Conservation (phyloP, 2,888 invertebrate species). For the Leptinotarsa rubiginosa region DNA sequence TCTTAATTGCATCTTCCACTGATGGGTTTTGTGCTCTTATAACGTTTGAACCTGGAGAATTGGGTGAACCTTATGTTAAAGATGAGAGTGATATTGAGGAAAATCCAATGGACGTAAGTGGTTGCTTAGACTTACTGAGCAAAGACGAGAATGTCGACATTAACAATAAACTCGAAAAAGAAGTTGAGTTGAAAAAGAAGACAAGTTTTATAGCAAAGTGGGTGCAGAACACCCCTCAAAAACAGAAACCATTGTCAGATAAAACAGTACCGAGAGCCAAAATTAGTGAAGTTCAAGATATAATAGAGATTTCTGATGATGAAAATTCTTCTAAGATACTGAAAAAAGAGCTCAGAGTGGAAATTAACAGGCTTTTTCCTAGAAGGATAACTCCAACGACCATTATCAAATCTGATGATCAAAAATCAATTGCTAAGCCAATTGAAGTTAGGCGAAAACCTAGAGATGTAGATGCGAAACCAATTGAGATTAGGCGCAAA, state of each 20-base stretch:
- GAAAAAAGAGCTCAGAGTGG: slow-evolving; percentile 31
- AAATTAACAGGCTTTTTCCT: slow-evolving; percentile 38
- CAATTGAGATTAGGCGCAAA: slow-evolving; percentile 30
- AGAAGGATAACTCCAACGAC: slow-evolving; percentile 28
- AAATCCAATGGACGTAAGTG: slow-evolving; percentile 53
- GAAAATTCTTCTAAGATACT: slow-evolving; percentile 28
- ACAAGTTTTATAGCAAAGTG: slow-evolving; percentile 61
- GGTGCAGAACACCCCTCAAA: slow-evolving; percentile 46
- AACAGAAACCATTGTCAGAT: background rate
- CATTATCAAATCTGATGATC: background rate
- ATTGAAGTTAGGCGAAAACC: slow-evolving; percentile 30
- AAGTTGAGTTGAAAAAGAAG: slow-evolving; percentile 49
- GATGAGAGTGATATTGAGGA: slow-evolving; percentile 63
- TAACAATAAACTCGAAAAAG: slow-evolving; percentile 41
- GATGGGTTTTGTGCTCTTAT: slow-evolving; percentile 91
- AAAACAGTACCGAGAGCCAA: background rate
- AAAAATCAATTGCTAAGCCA: slow-evolving; percentile 26
- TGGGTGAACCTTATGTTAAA: slow-evolving; percentile 73
- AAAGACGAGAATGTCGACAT: slow-evolving; percentile 52
- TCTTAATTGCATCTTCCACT: slow-evolving; percentile 84
- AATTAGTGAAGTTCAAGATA: slow-evolving; percentile 19
- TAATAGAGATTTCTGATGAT: slow-evolving; percentile 25
- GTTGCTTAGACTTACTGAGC: slow-evolving; percentile 51
- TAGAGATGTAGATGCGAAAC: slow-evolving; percentile 25
- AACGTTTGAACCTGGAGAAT: slow-evolving; percentile 79